These are phyloP conservation scores for Dasypogon diadema DNA, from an alignment of 2,888 invertebrate species.

Conservation along the genomic window DNA sequence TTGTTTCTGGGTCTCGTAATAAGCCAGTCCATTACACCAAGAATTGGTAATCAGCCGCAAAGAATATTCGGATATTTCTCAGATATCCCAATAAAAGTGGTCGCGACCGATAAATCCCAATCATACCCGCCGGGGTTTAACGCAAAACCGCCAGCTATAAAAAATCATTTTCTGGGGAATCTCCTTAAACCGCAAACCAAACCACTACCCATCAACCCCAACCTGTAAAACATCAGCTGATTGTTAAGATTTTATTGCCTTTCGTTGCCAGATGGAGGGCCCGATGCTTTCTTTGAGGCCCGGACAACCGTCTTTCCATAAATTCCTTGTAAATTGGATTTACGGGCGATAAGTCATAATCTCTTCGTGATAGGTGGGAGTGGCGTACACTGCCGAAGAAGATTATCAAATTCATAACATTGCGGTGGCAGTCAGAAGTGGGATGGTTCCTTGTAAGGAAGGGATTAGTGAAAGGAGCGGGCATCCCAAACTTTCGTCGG, in stretches of 20 bases:
- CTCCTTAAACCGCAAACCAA: conserved; percentile 6
- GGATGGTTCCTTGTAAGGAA: background rate
- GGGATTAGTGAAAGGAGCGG: background rate
- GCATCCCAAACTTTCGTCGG: background rate
- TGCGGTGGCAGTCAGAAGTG: background rate
- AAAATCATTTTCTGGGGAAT: background rate
- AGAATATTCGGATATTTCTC: background rate
- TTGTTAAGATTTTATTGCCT: conserved; percentile 7
- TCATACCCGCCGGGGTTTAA: background rate
- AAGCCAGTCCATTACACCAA: background rate
- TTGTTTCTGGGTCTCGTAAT: too few relatives aligned
- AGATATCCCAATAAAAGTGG: background rate
- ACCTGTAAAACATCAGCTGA: background rate
- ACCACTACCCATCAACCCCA: background rate
- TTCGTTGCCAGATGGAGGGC: background rate
- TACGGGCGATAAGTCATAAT: conserved; percentile 53
- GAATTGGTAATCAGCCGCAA: background rate
- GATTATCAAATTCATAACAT: conserved; percentile 10
- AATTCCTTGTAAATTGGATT: conserved; percentile 53
- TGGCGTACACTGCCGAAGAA: background rate
- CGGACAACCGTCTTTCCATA: conserved; percentile 33
- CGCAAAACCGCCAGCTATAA: background rate
- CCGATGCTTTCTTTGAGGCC: background rate
- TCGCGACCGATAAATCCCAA: conserved; percentile 16
- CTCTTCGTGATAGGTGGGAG: conserved; percentile 13